Evolutionary conservation across 2,113 vertebrate genomes (phyloP).

Genomic region (Trachemys scripta): DNA sequence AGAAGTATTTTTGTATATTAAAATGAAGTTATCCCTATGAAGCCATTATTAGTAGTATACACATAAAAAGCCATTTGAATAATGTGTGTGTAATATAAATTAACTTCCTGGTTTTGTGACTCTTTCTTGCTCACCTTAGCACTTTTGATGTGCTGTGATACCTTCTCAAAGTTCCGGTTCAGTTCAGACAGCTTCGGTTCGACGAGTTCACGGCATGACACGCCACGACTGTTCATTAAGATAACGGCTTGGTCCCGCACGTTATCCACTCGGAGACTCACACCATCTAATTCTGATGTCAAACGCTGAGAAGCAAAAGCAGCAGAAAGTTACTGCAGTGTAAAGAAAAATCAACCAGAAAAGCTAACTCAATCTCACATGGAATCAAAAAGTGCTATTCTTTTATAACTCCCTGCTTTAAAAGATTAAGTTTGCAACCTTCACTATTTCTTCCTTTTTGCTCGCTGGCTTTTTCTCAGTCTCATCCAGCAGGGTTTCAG

Average conservation of each 20-base stretch:
- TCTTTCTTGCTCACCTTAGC: constrained; percentile 82
- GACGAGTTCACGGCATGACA: constrained; percentile 88
- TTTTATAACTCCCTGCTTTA: not conserved
- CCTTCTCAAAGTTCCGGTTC: constrained; percentile 95
- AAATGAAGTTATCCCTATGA: not conserved
- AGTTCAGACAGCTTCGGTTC: constrained; percentile 94
- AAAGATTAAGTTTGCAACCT: constrained; percentile 78
- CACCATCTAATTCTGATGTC: constrained; percentile 88
- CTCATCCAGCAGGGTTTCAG: constrained; percentile 95
- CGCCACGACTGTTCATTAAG: constrained; percentile 90
- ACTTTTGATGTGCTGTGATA: constrained; percentile 93
- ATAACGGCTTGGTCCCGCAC: constrained; percentile 91
- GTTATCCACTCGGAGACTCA: constrained; percentile 88
- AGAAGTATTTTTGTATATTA: accelerated
- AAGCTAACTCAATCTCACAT: not conserved
- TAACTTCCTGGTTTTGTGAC: not conserved
- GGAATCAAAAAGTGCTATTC: not conserved
- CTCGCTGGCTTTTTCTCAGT: constrained; percentile 87
- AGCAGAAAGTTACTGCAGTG: not conserved
- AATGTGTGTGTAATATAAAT: not conserved
- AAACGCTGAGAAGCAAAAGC: constrained; percentile 82
- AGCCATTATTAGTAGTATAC: not conserved
- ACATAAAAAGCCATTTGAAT: too few relatives aligned
- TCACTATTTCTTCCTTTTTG: constrained; percentile 90
- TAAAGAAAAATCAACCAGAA: not conserved